phyloP scores from a whole-genome alignment of 1,140 invertebrate species.

The Cydia pomonella region DNA sequence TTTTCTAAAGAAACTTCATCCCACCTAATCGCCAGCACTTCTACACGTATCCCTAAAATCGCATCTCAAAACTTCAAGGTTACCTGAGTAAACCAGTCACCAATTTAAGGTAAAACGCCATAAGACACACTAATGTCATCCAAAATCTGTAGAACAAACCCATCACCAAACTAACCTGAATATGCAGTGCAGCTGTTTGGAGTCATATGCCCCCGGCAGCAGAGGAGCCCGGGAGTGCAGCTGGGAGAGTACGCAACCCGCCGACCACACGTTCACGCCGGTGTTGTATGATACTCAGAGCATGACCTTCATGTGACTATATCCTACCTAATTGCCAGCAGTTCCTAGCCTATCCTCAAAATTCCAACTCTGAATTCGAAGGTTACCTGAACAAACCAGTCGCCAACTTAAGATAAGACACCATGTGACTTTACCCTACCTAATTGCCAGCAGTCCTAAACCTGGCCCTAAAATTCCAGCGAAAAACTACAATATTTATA shows the following conservation, averaged over 20 bases:
- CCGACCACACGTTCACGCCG: constrained; percentile 97
- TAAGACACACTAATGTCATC: too few species aligned
- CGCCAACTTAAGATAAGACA: not conserved
- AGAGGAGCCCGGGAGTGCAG: constrained; percentile 88
- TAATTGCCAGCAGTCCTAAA: not conserved
- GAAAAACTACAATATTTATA: not conserved
- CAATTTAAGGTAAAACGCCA: not conserved
- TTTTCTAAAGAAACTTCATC: not conserved
- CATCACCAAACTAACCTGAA: constrained; percentile 84
- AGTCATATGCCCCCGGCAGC: constrained; percentile 92
- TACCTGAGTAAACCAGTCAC: not conserved
- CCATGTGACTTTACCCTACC: not conserved
- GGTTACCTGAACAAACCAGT: not conserved
- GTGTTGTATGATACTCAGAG: constrained; percentile 94
- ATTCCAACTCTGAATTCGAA: not conserved
- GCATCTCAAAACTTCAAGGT: not conserved
- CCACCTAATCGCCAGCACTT: not conserved
- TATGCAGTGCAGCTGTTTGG: constrained; percentile 93
- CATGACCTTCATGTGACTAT: constrained; percentile 68
- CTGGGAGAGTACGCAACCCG: constrained; percentile 96
- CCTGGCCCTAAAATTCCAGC: not conserved
- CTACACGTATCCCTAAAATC: not conserved
- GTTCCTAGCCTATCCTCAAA: not conserved
- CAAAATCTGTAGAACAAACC: not conserved
- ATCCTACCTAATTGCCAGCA: not conserved